A percentile compares a stretch with the other conserved stretches of the same genome.
These are phyloP conservation scores for Rhipidura dahli DNA, from an alignment of 2,113 vertebrate species.

Conservation along the genomic window DNA sequence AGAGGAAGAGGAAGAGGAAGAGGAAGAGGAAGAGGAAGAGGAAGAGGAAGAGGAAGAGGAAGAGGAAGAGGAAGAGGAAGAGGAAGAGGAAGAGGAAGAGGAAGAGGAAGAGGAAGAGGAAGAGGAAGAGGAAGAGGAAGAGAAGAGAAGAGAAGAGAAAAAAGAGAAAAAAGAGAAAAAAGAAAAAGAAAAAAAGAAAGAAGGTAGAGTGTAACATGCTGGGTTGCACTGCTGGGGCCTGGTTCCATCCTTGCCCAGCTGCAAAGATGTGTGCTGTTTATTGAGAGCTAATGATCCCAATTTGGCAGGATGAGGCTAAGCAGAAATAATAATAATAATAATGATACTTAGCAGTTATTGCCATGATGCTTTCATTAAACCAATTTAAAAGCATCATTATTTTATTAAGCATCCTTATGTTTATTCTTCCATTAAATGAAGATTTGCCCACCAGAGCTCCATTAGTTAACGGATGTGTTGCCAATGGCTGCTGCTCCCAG, in stretches of 20 bases:
- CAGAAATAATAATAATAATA: background rate
- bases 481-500: background rate
- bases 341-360: background rate
- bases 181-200: no score
- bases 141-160: background rate
- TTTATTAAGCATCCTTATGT: slow-evolving; percentile 17
- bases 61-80: background rate
- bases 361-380: slow-evolving; percentile 24
- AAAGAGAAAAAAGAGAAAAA: no score
- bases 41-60: no score
- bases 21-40: background rate
- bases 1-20: background rate
- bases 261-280: background rate
- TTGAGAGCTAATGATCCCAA: background rate
- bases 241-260: background rate
- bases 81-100: no score
- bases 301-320: slow-evolving; percentile 1
- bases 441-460: background rate
- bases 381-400: background rate
- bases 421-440: slow-evolving; percentile 3
- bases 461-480: background rate
- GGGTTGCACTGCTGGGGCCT: background rate
- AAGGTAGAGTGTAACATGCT: background rate
- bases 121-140: background rate
- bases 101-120: background rate